These are phyloP conservation scores for Drosophila greeni DNA, from an alignment of 2,888 invertebrate genomes.

Conservation along the genomic window DNA sequence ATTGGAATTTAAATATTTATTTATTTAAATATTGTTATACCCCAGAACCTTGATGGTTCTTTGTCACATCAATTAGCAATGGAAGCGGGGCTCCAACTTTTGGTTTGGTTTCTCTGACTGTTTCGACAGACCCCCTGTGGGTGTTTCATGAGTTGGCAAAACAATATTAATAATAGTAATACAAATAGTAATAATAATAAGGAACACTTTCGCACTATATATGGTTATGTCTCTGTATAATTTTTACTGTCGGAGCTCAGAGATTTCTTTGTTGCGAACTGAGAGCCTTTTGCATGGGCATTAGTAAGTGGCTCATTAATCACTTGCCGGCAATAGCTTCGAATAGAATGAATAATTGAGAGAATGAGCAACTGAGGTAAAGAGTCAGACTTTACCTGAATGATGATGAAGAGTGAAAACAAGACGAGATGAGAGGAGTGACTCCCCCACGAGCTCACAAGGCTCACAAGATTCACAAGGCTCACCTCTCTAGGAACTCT, in stretches of 20 bases:
- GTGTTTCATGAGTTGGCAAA: conserved; percentile 42
- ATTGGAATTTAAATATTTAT: not conserved
- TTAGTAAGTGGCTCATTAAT: conserved; percentile 65
- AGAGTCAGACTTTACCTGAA: conserved; percentile 12
- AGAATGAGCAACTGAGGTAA: conserved; percentile 14
- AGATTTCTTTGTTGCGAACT: conserved; percentile 22
- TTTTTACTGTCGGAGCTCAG: conserved; percentile 45
- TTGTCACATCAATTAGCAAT: conserved; percentile 52
- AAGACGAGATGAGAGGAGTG: conserved; percentile 3
- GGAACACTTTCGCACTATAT: conserved; percentile 14
- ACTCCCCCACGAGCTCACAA: conserved; percentile 31
- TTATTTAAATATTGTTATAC: not conserved
- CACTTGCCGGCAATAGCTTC: conserved; percentile 49
- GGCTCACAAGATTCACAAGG: not conserved
- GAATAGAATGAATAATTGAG: conserved; percentile 37
- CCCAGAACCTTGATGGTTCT: conserved; percentile 9
- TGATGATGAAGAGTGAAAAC: conserved; percentile 12
- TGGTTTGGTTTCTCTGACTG: conserved; percentile 9
- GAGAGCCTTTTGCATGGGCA: conserved; percentile 30
- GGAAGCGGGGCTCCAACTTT: conserved; percentile 11
- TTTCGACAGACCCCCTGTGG: conserved; percentile 10
- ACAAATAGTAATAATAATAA: conserved; percentile 31
- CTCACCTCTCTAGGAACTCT: not conserved
- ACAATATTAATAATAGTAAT: conserved; percentile 31
- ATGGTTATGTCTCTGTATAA: conserved; percentile 46